These are phyloP conservation scores for Xiphophorus couchianus DNA, from an alignment of 2,113 vertebrate species.

Conservation along the genomic window DNA sequence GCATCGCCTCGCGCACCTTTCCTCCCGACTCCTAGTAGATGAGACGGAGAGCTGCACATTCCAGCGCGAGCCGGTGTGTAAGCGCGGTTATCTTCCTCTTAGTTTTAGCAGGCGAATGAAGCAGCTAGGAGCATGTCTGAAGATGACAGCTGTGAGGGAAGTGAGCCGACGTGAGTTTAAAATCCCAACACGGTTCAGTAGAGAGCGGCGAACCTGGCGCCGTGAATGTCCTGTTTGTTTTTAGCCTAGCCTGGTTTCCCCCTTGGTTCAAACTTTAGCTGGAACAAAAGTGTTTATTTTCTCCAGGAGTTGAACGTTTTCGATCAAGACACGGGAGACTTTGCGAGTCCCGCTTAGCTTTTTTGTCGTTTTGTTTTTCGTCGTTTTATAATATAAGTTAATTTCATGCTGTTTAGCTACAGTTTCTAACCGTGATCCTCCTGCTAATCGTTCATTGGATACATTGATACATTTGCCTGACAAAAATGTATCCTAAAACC, in stretches of 20 bases:
- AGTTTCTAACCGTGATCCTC: too few species aligned
- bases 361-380: too few species aligned
- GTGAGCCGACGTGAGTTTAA: slow-evolving; percentile 29
- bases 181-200: not conserved
- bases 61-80: slow-evolving; percentile 6
- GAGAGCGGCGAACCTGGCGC: not conserved
- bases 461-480: too few species aligned
- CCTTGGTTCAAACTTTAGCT: not conserved
- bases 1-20: too few species aligned
- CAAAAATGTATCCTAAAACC: too few species aligned
- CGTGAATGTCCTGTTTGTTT: not conserved
- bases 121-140: not conserved
- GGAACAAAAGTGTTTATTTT: not conserved
- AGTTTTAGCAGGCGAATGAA: not conserved
- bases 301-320: not conserved
- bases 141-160: not conserved
- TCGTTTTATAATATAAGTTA: too few species aligned
- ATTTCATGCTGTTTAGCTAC: too few species aligned
- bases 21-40: too few species aligned
- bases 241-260: not conserved
- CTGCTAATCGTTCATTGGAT: too few species aligned
- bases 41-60: too few species aligned
- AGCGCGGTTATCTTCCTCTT: not conserved
- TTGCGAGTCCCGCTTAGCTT: not conserved
- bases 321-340: not conserved